Conservation (phyloP, 2,888 invertebrate species). For the Drosophila affinis region DNA sequence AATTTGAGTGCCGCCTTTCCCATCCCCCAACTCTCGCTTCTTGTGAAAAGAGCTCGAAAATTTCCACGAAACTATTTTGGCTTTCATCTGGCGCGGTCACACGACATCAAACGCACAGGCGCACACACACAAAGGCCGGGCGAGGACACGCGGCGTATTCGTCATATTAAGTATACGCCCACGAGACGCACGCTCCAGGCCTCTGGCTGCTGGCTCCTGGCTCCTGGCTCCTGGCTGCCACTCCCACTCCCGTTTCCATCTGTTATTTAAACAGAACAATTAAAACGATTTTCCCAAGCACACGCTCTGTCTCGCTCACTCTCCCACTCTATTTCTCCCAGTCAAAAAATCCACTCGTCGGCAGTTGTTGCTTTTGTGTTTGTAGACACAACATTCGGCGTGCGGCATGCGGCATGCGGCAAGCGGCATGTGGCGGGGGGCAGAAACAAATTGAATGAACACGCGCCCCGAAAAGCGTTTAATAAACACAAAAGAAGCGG, state of each 20-base stretch:
- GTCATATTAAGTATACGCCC: slow-evolving; percentile 76
- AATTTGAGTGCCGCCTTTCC: not conserved
- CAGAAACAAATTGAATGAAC: slow-evolving; percentile 79
- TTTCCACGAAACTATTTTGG: slow-evolving; percentile 27
- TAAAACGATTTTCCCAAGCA: slow-evolving; percentile 75
- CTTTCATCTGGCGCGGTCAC: slow-evolving; percentile 44
- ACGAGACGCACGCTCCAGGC: slow-evolving; percentile 31
- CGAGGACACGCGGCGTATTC: slow-evolving; percentile 48
- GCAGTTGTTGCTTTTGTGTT: slow-evolving; percentile 68
- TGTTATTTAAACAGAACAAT: slow-evolving; percentile 80
- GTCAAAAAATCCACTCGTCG: slow-evolving; percentile 22
- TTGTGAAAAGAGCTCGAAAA: not conserved
- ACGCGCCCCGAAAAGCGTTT: slow-evolving; percentile 78
- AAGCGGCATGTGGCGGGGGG: slow-evolving; percentile 15
- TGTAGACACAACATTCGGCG: slow-evolving; percentile 76
- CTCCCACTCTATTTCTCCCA: not conserved
- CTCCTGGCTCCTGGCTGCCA: slow-evolving; percentile 2
- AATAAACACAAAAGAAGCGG: slow-evolving; percentile 74
- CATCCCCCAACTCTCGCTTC: not conserved
- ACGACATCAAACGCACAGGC: slow-evolving; percentile 19
- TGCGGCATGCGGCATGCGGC: slow-evolving; percentile 8
- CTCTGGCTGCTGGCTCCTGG: not conserved
- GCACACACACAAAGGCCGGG: slow-evolving; percentile 14
- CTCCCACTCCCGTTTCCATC: slow-evolving; percentile 23
- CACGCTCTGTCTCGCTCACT: slow-evolving; percentile 5